phyloP scores from a whole-genome alignment of 2,888 invertebrate genomes.

The Dynastes grantii region DNA sequence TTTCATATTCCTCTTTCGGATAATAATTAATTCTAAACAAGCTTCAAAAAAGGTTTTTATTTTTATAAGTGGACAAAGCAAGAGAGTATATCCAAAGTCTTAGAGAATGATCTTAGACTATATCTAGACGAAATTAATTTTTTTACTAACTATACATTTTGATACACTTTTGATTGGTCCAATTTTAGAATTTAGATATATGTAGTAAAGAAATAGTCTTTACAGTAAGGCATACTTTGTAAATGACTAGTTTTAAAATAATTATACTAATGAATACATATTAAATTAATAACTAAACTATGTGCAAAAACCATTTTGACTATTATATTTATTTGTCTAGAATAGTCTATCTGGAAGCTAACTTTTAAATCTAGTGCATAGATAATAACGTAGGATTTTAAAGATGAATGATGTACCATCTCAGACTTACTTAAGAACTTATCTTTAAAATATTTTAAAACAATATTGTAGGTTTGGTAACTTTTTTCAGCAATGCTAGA shows the following conservation, averaged over 20 bases:
- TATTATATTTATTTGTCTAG: neutral
- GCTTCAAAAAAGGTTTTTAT: neutral
- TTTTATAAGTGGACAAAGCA: constrained; percentile 9
- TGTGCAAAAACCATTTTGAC: neutral
- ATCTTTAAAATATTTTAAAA: constrained; percentile 17
- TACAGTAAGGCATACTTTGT: constrained; percentile 1
- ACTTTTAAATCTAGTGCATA: constrained; percentile 17
- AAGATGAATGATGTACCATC: neutral
- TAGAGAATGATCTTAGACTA: constrained; percentile 2
- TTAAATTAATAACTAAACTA: constrained; percentile 2
- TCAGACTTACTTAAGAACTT: constrained; percentile 1
- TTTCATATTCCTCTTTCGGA: too few species aligned
- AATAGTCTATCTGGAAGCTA: constrained; percentile 8
- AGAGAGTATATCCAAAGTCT: neutral
- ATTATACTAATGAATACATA: neutral
- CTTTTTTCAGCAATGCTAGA: neutral
- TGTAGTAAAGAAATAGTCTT: neutral
- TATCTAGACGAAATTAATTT: constrained; percentile 21
- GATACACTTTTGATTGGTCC: constrained; percentile 35
- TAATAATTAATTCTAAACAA: too few species aligned
- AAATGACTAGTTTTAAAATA: neutral
- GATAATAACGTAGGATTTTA: neutral
- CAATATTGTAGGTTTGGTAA: neutral
- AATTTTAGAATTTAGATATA: constrained; percentile 23
- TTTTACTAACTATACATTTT: constrained; percentile 12